Conservation (phyloP, 2,113 vertebrate species). For the Mohoua ochrocephala region DNA sequence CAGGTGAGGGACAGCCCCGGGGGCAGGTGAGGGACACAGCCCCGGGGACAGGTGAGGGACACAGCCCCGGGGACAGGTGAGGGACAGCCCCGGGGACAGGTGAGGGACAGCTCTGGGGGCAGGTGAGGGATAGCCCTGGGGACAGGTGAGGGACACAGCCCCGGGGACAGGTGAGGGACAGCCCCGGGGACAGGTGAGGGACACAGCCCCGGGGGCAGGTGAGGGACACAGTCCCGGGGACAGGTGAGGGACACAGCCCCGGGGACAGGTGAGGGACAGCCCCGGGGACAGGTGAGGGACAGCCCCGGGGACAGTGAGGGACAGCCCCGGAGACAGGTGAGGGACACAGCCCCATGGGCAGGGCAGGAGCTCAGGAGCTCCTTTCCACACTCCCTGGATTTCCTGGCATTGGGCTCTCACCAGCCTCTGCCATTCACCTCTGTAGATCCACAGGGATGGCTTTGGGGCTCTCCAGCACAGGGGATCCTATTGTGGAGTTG, state of each 20-base stretch:
- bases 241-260: background rate
- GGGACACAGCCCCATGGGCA: background rate
- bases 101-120: background rate
- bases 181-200: constrained; percentile 66
- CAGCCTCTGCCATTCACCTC: background rate
- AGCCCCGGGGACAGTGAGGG: constrained; percentile 53
- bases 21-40: constrained; percentile 60
- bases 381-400: background rate
- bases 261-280: constrained; percentile 66
- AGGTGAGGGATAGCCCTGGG: background rate
- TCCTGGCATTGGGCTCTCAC: background rate
- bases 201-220: constrained; percentile 61
- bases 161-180: constrained; percentile 62
- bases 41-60: constrained; percentile 69
- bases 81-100: constrained; percentile 59
- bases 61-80: constrained; percentile 59
- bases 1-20: no score
- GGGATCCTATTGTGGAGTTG: background rate
- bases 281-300: constrained; percentile 66
- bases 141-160: background rate
- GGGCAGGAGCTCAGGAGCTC: background rate
- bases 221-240: background rate
- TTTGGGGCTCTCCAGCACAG: background rate
- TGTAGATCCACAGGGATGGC: background rate
- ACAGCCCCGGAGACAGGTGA: no score